Evolutionary conservation across 2,888 invertebrate species (phyloP).

Genomic region (Druceiella hillmani): DNA sequence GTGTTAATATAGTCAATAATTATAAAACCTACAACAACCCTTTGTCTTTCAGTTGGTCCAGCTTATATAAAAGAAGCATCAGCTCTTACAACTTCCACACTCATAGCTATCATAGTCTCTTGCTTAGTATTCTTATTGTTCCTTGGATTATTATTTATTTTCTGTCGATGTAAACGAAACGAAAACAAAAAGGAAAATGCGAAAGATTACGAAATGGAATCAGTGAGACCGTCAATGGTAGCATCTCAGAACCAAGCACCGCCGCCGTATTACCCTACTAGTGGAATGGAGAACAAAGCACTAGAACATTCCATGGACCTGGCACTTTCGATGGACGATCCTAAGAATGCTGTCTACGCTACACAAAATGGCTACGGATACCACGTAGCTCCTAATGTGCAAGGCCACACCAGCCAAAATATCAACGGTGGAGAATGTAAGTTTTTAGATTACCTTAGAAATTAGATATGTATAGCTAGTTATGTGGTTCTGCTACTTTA

Average conservation of each 20-base stretch:
- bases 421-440: constrained; percentile 77
- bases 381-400: constrained; percentile 67
- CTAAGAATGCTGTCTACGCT: constrained; percentile 78
- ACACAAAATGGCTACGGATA: constrained; percentile 83
- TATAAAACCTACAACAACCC: too few relatives aligned
- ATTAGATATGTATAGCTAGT: too few relatives aligned
- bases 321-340: constrained; percentile 76
- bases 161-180: constrained; percentile 79
- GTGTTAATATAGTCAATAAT: constrained; percentile 5
- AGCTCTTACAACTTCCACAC: constrained; percentile 68
- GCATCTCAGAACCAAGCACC: constrained; percentile 84
- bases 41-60: constrained; percentile 74
- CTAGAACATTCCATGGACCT: constrained; percentile 85
- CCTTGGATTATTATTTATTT: constrained; percentile 69
- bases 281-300: constrained; percentile 88
- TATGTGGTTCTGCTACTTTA: too few relatives aligned
- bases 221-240: constrained; percentile 77
- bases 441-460: constrained; percentile 36
- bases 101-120: constrained; percentile 73
- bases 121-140: constrained; percentile 76
- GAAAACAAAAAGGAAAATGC: constrained; percentile 77
- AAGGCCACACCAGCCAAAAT: constrained; percentile 56
- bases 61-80: constrained; percentile 76
- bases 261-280: constrained; percentile 82
- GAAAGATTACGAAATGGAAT: constrained; percentile 90